These are phyloP conservation scores for Ceratitis capitata DNA, from an alignment of 1,140 invertebrate species.

Conservation along the genomic window DNA sequence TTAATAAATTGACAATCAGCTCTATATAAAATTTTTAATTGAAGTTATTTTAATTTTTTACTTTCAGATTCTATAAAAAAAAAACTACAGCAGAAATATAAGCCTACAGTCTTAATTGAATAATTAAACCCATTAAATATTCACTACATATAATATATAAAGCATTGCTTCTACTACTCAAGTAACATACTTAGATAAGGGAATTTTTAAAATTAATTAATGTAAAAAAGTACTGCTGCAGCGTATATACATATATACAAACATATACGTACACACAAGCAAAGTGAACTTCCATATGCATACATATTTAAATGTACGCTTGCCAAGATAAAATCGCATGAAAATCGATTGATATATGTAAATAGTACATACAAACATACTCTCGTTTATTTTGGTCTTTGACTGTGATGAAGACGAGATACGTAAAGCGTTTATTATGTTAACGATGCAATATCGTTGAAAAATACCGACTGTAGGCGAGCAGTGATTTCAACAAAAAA, in stretches of 20 bases:
- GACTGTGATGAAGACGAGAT: constrained; percentile 17
- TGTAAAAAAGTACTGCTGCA: not conserved
- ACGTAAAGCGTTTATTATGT: not conserved
- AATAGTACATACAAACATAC: too few relatives aligned
- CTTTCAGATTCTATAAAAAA: not conserved
- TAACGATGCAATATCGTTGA: not conserved
- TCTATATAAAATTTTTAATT: not conserved
- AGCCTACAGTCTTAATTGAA: not conserved
- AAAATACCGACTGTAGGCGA: too few relatives aligned
- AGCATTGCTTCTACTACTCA: not conserved
- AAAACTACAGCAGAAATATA: not conserved
- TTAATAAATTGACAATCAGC: not conserved
- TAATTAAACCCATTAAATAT: too few relatives aligned
- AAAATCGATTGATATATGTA: not conserved
- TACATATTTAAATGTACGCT: not conserved
- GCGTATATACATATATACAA: not conserved
- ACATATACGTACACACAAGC: not conserved
- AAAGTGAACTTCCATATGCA: not conserved
- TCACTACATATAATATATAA: too few relatives aligned
- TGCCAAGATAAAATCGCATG: not conserved
- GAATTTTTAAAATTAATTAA: constrained; percentile 3
- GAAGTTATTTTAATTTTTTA: not conserved
- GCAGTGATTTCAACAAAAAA: not conserved
- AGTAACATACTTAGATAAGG: not conserved
- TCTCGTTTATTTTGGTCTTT: not conserved